Evolutionary conservation across 1,140 invertebrate genomes (phyloP).

Genomic region (Drosophila eugracilis): DNA sequence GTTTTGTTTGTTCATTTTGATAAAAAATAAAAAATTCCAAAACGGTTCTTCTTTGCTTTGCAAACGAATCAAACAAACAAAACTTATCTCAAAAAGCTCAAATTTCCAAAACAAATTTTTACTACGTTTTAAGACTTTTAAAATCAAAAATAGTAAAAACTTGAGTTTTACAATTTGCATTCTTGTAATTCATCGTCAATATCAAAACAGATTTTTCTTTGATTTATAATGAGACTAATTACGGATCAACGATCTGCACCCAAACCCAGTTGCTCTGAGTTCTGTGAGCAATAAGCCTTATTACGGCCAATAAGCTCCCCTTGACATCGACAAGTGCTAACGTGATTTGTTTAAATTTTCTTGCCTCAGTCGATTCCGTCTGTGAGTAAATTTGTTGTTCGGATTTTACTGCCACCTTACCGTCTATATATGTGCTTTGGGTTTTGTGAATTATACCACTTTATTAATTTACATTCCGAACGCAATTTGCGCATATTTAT

Average conservation of each 20-base stretch:
- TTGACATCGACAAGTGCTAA: conserved; percentile 31
- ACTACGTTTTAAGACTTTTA: too few relatives aligned
- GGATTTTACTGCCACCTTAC: conserved; percentile 45
- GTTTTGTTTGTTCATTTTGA: background rate
- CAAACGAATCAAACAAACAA: too few relatives aligned
- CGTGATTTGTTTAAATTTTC: conserved; percentile 61
- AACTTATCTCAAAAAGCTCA: too few relatives aligned
- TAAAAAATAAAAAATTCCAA: background rate
- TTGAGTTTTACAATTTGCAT: background rate
- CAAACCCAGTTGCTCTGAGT: conserved; percentile 18
- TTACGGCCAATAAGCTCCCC: conserved; percentile 19
- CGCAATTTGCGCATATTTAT: conserved; percentile 41
- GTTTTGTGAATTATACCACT: conserved; percentile 17
- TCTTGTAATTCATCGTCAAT: background rate
- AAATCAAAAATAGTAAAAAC: too few relatives aligned
- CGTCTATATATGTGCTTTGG: conserved; percentile 24
- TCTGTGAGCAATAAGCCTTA: conserved; percentile 27
- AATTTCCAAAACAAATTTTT: too few relatives aligned
- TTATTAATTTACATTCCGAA: conserved; percentile 65
- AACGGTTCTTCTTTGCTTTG: background rate
- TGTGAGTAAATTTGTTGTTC: conserved; percentile 25
- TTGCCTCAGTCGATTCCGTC: conserved; percentile 27
- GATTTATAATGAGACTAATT: conserved; percentile 10
- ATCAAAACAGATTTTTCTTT: background rate
- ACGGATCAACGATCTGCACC: conserved; percentile 32